A percentile compares a stretch with the other conserved stretches of the same genome.
These are phyloP conservation scores for Pseudorhombus dupliciocellatus DNA, from an alignment of 2,113 vertebrate species.

Conservation along the genomic window DNA sequence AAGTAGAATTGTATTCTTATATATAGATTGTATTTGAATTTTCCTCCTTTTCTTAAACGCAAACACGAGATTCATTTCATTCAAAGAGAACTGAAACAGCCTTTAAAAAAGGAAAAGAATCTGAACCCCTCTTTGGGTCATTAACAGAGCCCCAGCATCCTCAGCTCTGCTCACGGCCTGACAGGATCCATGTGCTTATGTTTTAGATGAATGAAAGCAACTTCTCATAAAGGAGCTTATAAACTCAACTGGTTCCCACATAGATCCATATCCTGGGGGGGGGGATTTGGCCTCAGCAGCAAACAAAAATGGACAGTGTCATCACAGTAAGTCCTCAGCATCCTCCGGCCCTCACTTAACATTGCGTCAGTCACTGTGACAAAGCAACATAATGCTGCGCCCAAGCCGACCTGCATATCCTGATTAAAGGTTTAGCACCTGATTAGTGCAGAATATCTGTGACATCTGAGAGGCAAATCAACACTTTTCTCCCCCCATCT, in stretches of 20 bases:
- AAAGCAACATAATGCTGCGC: slow-evolving; percentile 15
- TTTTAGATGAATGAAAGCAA: not conserved
- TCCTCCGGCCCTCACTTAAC: slow-evolving; percentile 4
- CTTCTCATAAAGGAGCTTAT: not conserved
- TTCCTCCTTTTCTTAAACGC: not conserved
- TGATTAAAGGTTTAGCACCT: slow-evolving; percentile 43
- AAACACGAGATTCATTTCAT: not conserved
- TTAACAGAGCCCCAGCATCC: no score
- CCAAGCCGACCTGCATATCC: slow-evolving; percentile 20
- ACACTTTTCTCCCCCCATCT: slow-evolving; percentile 5
- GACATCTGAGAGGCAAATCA: slow-evolving; percentile 5
- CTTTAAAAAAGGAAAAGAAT: not conserved
- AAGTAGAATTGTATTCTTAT: no score
- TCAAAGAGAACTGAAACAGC: no score
- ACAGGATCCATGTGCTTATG: not conserved
- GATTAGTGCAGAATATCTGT: slow-evolving; percentile 9
- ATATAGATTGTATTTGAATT: no score
- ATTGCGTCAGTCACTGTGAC: slow-evolving; percentile 1
- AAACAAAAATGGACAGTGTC: not conserved
- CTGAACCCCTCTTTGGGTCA: not conserved
- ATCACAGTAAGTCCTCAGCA: not conserved
- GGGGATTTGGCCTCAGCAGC: no score
- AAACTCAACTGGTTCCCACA: not conserved
- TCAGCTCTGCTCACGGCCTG: not conserved
- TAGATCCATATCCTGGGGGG: not conserved